Percentiles rank a stretch among this genome's conserved stretches.
phyloP scores from a whole-genome alignment of 2,888 invertebrate species.

The Drosophila aldrichi region DNA sequence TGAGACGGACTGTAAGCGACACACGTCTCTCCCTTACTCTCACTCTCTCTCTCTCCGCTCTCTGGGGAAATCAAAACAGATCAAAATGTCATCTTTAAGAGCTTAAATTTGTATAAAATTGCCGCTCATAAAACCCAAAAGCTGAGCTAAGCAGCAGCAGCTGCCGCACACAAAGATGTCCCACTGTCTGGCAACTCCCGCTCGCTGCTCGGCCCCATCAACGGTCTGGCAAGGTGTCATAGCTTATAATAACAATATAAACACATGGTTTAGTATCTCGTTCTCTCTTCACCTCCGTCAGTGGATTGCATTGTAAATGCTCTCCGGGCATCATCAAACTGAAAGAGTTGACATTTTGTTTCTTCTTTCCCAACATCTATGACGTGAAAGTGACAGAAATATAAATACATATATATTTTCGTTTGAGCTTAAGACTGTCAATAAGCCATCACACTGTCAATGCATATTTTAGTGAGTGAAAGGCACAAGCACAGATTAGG shows the following conservation, averaged over 20 bases:
- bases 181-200: slow-evolving; percentile 11
- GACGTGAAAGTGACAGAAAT: slow-evolving; percentile 48
- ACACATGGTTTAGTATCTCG: slow-evolving; percentile 56
- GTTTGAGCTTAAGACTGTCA: slow-evolving; percentile 45
- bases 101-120: slow-evolving; percentile 84
- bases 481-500: slow-evolving; percentile 20
- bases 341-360: slow-evolving; percentile 34
- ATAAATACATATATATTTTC: too few species aligned
- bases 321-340: slow-evolving; percentile 40
- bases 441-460: slow-evolving; percentile 26
- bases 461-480: slow-evolving; percentile 35
- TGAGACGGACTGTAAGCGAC: slow-evolving; percentile 9
- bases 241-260: slow-evolving; percentile 64
- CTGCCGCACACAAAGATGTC: slow-evolving; percentile 59
- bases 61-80: slow-evolving; percentile 84
- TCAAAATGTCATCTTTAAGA: slow-evolving; percentile 84
- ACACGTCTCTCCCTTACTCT: slow-evolving; percentile 18
- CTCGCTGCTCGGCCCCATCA: slow-evolving; percentile 2
- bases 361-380: background rate
- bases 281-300: slow-evolving; percentile 21
- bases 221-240: slow-evolving; percentile 31
- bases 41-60: slow-evolving; percentile 21
- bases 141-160: slow-evolving; percentile 35
- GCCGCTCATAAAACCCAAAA: slow-evolving; percentile 76
- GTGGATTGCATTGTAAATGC: slow-evolving; percentile 36